These are phyloP conservation scores for Perca schrenkii DNA, from an alignment of 2,113 vertebrate genomes.

Conservation along the genomic window DNA sequence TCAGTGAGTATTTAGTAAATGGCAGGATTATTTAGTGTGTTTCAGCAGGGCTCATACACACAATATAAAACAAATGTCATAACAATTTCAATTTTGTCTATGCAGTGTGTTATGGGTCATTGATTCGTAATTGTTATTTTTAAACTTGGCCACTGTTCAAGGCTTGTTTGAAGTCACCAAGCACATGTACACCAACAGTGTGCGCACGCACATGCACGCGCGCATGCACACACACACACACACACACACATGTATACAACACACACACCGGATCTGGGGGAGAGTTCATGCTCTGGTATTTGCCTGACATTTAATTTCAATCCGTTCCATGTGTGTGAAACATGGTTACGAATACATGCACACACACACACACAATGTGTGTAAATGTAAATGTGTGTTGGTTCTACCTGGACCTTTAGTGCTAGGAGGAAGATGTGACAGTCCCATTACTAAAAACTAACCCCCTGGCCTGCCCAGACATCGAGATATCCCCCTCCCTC, in stretches of 20 bases:
- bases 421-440: constrained; percentile 14
- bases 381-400: not conserved
- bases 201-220: not conserved
- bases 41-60: not conserved
- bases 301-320: constrained; percentile 73
- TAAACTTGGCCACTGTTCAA: too few relatives aligned
- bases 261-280: not conserved
- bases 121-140: too few relatives aligned
- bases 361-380: not conserved
- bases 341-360: not conserved
- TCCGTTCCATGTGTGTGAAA: constrained; percentile 43
- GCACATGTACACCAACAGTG: too few relatives aligned
- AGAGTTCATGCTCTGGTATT: constrained; percentile 75
- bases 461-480: constrained; percentile 1
- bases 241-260: constrained; percentile 13
- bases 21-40: not conserved
- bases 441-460: constrained; percentile 30
- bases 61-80: too few relatives aligned
- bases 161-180: too few relatives aligned
- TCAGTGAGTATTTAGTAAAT: not conserved
- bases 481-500: not conserved
- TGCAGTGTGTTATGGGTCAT: too few relatives aligned
- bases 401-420: constrained; percentile 26
- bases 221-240: not conserved
- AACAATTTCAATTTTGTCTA: too few relatives aligned